Evolutionary conservation across 2,797 vertebrate species (phyloP).

Genomic region (Diceros bicornis): DNA sequence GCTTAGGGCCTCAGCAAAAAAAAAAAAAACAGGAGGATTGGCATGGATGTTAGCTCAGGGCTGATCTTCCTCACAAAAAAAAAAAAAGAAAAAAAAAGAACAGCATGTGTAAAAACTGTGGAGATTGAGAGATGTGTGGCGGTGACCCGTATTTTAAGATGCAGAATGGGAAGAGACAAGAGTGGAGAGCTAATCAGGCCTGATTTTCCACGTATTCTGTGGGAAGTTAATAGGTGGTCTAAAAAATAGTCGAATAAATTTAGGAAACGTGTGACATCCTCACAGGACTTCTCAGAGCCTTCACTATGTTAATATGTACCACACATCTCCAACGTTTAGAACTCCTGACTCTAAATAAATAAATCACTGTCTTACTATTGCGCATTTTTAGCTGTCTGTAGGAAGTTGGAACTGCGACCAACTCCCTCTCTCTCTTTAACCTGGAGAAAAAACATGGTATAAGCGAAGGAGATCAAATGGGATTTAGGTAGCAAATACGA

Average conservation of each 20-base stretch:
- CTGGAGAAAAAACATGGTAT: background rate
- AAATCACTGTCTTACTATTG: background rate
- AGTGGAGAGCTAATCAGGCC: background rate
- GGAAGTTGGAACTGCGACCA: background rate
- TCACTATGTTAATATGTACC: background rate
- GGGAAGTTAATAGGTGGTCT: background rate
- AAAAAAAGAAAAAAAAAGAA: background rate
- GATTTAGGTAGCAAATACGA: background rate
- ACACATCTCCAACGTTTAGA: background rate
- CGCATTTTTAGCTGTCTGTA: background rate
- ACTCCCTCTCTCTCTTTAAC: background rate
- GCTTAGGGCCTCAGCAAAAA: too few relatives aligned
- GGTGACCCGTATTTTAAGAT: background rate
- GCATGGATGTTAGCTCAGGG: too few relatives aligned
- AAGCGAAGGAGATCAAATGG: background rate
- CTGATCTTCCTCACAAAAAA: too few relatives aligned
- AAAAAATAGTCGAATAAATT: background rate
- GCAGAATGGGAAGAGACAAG: background rate
- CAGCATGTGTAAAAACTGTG: background rate
- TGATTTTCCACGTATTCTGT: background rate
- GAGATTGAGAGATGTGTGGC: background rate
- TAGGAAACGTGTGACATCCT: background rate
- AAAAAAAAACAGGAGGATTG: too few relatives aligned
- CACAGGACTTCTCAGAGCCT: slow-evolving; percentile 2
- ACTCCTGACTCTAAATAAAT: background rate